These are phyloP conservation scores for Corapipo altera DNA, from an alignment of 2,113 vertebrate genomes.

Conservation along the genomic window DNA sequence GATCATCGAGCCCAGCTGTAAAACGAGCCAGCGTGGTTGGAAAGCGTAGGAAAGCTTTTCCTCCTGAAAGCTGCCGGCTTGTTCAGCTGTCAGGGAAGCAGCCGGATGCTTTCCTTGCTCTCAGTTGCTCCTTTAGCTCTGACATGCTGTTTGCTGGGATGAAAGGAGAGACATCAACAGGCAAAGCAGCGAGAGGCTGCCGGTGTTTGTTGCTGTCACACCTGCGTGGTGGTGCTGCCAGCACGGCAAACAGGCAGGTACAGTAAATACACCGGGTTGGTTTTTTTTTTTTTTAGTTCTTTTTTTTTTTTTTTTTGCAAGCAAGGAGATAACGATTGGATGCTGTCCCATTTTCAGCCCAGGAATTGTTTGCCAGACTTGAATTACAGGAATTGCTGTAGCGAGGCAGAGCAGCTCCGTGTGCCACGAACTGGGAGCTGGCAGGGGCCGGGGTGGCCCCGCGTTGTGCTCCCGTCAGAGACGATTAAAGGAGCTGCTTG, in stretches of 20 bases:
- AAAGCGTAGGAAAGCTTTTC: background rate
- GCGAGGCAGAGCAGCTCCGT: background rate
- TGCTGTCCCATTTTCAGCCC: background rate
- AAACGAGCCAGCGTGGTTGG: background rate
- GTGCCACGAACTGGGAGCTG: background rate
- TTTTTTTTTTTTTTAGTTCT: background rate
- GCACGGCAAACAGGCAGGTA: background rate
- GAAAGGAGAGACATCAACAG: background rate
- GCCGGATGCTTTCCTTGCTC: background rate
- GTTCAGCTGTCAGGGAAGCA: background rate
- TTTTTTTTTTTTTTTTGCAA: background rate
- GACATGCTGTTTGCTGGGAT: background rate
- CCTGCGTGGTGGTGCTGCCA: background rate
- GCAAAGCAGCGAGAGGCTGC: background rate
- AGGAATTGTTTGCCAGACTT: slow-evolving; percentile 10
- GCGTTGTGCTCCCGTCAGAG: background rate
- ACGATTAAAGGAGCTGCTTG: background rate
- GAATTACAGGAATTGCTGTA: slow-evolving; percentile 25
- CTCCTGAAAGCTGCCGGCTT: background rate
- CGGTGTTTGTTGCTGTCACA: background rate
- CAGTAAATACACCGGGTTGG: background rate
- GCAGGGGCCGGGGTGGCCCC: background rate
- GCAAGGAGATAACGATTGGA: slow-evolving; percentile 9
- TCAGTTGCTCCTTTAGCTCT: background rate
- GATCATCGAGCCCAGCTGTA: fast-evolving